Base-by-base conservation (phyloP, 2,113 vertebrate genomes). In the Rana temporaria region DNA sequence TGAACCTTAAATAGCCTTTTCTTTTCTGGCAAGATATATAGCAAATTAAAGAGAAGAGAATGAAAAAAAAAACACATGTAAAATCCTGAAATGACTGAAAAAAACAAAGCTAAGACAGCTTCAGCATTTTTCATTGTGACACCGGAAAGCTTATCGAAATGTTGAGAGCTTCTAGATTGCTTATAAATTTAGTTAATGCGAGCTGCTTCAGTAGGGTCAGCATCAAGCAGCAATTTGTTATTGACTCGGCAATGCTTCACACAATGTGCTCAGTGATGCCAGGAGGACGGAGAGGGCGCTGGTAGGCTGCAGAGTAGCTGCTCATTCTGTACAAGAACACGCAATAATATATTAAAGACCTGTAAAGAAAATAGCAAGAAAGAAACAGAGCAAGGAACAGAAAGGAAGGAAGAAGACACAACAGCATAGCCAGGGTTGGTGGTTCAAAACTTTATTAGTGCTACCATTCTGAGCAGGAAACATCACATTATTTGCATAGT, bases 161-260 rank as follows among this genome's bases (percentile, higher is more conserved):
- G 34, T 63, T 62, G 74, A 77, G 57, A 52, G 74, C 74, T 76
- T 48, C 32, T 76, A 76, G 73, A 62, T 62, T 60, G 55, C 60
- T 66, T 65, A 65, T 78, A 53, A 78, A 78, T 78, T 53, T 66
- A 32, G 16, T 19, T 65, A 78, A 52, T 64, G 75, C 30, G 30
- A 78, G 4, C 4, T 42, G 34, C 32, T 34, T 53, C 26, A 53
- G 26, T 18, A 52, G 20, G 52, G 17, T 20, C 12, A 63, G 64
- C 55, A 67, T 18, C 38, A 22, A 38, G 26, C 52, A 32, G 62
- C 16, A 20, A 78, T 78, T 66, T 53, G 42, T 64, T 72, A 48
- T 38, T 4, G 22, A 26, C 38, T 20, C 9, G 30, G 55, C 53
- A 24, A 16, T 48, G 65, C 15, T 42, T n/a, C 22, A 18, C 20